A percentile compares a stretch with the other conserved stretches of the same genome.
Conservation (phyloP, 2,797 vertebrate genomes). For the Graptemys geographica region DNA sequence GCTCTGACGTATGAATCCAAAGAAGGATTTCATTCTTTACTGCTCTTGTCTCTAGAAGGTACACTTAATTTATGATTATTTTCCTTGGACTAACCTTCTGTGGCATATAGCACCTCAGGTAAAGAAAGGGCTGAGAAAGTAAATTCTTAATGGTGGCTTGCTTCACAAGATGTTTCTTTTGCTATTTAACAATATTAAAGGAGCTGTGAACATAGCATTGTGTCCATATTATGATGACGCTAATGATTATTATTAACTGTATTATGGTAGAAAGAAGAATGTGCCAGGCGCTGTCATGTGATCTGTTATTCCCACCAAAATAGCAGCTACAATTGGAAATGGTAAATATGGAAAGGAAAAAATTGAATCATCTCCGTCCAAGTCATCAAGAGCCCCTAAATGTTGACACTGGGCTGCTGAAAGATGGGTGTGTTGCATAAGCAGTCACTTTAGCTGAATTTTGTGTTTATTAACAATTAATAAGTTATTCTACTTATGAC, state of each 20-base stretch:
- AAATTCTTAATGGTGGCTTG: neutral
- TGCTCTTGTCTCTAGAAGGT: neutral
- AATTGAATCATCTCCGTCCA: neutral
- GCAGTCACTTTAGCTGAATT: neutral
- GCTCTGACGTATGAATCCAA: neutral
- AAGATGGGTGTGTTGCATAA: neutral
- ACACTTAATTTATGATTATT: neutral
- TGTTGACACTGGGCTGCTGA: neutral
- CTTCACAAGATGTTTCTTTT: neutral
- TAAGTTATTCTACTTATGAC: neutral
- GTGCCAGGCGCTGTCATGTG: neutral
- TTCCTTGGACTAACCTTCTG: neutral
- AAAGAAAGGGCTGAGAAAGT: neutral
- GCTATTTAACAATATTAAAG: neutral
- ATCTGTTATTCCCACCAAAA: neutral
- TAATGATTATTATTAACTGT: neutral
- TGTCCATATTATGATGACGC: neutral
- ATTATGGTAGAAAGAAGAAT: neutral
- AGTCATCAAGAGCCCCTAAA: constrained; percentile 4
- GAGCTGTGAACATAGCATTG: neutral
- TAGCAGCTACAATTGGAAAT: neutral
- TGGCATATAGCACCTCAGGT: neutral
- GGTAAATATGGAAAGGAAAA: neutral
- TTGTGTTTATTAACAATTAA: neutral
- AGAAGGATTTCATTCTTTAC: constrained; percentile 9